These are phyloP conservation scores for Toxonevra muliebris DNA, from an alignment of 2,888 invertebrate genomes.

Conservation along the genomic window DNA sequence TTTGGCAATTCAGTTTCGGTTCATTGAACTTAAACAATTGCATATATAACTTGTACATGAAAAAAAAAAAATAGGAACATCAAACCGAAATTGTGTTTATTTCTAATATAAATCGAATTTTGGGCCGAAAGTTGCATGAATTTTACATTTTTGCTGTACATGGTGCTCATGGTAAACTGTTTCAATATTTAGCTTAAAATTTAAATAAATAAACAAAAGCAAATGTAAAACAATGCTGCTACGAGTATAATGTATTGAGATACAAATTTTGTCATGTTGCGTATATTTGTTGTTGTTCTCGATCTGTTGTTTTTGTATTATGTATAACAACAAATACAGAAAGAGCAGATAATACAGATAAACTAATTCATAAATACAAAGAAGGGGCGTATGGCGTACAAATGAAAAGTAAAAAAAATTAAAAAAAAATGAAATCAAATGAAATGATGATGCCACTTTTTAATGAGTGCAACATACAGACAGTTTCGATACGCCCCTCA, in stretches of 20 bases:
- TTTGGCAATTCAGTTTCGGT: slow-evolving; percentile 46
- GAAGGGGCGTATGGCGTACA: slow-evolving; percentile 18
- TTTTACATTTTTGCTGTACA: too few relatives aligned
- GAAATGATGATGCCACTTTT: too few relatives aligned
- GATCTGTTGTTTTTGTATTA: slow-evolving; percentile 2
- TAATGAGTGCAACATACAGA: neutral
- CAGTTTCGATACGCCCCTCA: slow-evolving; percentile 27
- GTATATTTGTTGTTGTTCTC: neutral
- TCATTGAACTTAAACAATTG: slow-evolving; percentile 49
- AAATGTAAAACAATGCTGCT: too few relatives aligned
- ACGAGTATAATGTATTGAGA: neutral
- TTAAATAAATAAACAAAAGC: too few relatives aligned
- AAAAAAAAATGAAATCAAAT: too few relatives aligned
- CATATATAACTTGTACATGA: slow-evolving; percentile 1
- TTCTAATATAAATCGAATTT: neutral
- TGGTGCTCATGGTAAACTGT: too few relatives aligned
- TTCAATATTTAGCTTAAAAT: too few relatives aligned
- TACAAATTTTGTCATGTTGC: slow-evolving; percentile 10
- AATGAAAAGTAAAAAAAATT: too few relatives aligned
- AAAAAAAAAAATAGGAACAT: neutral
- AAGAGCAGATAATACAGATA: slow-evolving; percentile 3
- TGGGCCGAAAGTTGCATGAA: too few relatives aligned
- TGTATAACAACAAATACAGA: neutral
- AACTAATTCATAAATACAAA: slow-evolving; percentile 3
- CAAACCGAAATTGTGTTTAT: neutral